Evolutionary conservation across 2,113 vertebrate species (phyloP), one percentile per base, ranked within the genome.

Genomic region (Cathartes aura): DNA sequence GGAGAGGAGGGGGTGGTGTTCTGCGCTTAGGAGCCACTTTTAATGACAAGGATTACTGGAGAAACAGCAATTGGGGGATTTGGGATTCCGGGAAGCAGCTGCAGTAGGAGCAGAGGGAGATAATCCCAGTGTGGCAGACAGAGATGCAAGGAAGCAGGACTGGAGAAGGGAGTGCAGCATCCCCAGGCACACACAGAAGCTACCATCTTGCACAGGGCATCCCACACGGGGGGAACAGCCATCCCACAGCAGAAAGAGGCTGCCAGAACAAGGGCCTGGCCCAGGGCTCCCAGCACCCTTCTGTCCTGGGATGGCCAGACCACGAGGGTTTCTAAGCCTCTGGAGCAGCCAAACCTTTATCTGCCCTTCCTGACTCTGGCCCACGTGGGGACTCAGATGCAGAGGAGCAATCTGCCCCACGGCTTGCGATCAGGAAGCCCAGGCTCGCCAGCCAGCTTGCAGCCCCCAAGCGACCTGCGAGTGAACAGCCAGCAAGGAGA

Each of bases 51-150:
- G 94, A 97, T 96, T 96, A 96, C 53, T 85, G 78, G 74, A 93
- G 92, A 96, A 96, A 91, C 84, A 91, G 81, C 68, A 74, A 92
- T 95, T 92, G 43, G 60, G 64, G 96, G 96, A 97, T 96, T 96
- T 91, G 87, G 93, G 83, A 95, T 93, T 97, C 97, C 5, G 0
- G 81, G 76, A 97, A 97, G 91, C 93, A 95, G 93, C 87, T 82
- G 91, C 94, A 89, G 83, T 30, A 92, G 89, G 53, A 95, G 70
- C 72, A 63, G 89, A 91, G 83, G 66, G 81, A 96, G 95, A 96
- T 96, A 96, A 97, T 95, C 95, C 91, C 94, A 89, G 48, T 29
- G 60, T 84, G 82, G 81, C 86, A 92, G 84, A 89, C 70, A 93
- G 40, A 93, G 70, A 89, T 3, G 8, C 55, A 87, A 63, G 87